These are phyloP conservation scores for Megaptera novaeangliae DNA, from an alignment of 2,113 vertebrate genomes.

Conservation along the genomic window DNA sequence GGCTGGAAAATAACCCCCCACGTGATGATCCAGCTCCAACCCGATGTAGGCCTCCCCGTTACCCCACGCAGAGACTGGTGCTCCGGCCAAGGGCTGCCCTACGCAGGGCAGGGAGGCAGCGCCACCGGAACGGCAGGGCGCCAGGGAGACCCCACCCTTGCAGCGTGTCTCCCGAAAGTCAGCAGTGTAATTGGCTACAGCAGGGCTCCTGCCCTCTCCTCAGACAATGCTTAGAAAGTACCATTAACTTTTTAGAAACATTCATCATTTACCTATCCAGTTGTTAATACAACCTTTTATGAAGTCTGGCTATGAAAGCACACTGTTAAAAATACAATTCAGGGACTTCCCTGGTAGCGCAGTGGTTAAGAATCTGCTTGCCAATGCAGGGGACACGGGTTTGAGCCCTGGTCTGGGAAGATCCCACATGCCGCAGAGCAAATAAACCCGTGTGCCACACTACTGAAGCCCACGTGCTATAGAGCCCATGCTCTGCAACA, in stretches of 20 bases:
- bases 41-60: fast-evolving
- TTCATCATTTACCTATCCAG: no score
- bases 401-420: no score
- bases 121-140: fast-evolving
- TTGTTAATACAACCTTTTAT: neutral
- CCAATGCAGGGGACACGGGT: no score
- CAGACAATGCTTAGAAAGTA: neutral
- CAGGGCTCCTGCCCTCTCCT: neutral
- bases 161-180: fast-evolving
- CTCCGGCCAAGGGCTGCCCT: fast-evolving
- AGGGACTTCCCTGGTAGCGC: no score
- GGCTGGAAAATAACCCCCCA: neutral
- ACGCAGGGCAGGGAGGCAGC: neutral
- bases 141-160: no score
- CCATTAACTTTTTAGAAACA: neutral
- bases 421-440: no score
- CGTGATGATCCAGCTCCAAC: neutral
- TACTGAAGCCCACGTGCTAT: no score
- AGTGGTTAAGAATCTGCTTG: no score
- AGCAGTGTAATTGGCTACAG: no score
- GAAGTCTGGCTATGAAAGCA: neutral
- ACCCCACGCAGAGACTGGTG: fast-evolving
- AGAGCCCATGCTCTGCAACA: no score
- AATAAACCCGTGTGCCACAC: no score
- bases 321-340: neutral